A percentile compares a stretch with the other conserved stretches of the same genome.
phyloP scores from a whole-genome alignment of 2,797 vertebrate genomes.

The Telmatherina bonti region DNA sequence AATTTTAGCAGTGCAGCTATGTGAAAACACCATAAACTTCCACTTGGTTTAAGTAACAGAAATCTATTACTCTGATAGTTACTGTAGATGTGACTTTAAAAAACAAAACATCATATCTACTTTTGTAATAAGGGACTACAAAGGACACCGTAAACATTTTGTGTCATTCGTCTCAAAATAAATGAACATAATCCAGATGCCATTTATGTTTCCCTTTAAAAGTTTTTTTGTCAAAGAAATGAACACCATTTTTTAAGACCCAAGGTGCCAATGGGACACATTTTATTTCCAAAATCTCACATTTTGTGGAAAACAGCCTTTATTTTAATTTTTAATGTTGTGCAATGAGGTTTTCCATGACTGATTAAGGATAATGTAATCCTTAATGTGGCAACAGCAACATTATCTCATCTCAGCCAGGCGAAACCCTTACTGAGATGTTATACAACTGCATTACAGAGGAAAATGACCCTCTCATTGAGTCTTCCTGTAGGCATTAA shows the following conservation, averaged over 20 bases:
- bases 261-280: neutral
- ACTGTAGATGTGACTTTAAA: too few species aligned
- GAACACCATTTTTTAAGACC: neutral
- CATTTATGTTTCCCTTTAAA: neutral
- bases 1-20: too few species aligned
- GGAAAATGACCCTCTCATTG: slow-evolving; percentile 40
- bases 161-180: neutral
- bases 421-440: slow-evolving; percentile 20
- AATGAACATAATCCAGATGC: neutral
- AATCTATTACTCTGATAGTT: too few species aligned
- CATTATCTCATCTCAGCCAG: slow-evolving; percentile 36
- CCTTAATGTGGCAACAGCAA: slow-evolving; percentile 8
- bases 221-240: neutral
- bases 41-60: too few species aligned
- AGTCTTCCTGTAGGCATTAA: slow-evolving; percentile 41
- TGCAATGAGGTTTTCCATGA: neutral
- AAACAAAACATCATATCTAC: too few species aligned
- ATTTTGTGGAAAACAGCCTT: slow-evolving; percentile 5
- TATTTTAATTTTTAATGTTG: neutral
- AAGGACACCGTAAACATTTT: too few species aligned
- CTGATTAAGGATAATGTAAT: slow-evolving; percentile 8
- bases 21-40: too few species aligned
- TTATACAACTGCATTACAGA: slow-evolving; percentile 34
- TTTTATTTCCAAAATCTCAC: neutral
- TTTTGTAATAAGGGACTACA: too few species aligned